Conservation (phyloP, 2,113 vertebrate genomes). For the Mohoua ochrocephala region DNA sequence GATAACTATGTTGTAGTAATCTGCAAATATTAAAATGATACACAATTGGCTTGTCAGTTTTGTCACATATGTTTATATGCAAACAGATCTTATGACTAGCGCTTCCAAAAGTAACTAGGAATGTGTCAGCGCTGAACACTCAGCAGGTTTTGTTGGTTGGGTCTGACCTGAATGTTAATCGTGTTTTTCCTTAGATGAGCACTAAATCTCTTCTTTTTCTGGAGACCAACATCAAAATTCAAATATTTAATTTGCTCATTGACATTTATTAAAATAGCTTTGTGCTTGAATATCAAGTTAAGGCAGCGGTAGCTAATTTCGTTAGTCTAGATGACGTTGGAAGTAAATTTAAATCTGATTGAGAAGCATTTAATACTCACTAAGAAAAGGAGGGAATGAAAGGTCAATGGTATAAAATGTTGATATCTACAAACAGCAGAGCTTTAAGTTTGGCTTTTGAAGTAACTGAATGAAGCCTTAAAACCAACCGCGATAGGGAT, state of each 20-base stretch:
- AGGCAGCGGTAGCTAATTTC: conserved; percentile 2
- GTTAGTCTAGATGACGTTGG: neutral
- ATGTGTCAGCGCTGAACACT: neutral
- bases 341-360: conserved; percentile 31
- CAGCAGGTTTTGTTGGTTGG: neutral
- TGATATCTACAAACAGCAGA: neutral
- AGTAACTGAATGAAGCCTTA: neutral
- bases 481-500: neutral
- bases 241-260: conserved; percentile 61
- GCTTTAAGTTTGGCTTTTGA: neutral
- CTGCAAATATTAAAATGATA: conserved; percentile 6
- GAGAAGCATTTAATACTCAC: conserved; percentile 1
- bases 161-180: conserved; percentile 41
- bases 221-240: conserved; percentile 40
- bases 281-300: conserved; percentile 33
- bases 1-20: neutral
- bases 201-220: conserved; percentile 1
- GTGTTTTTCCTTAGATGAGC: neutral
- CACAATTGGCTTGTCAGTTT: neutral
- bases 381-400: neutral
- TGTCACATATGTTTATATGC: conserved; percentile 1
- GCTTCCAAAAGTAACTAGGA: neutral
- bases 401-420: neutral
- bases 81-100: neutral
- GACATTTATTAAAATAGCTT: conserved; percentile 61